Percentiles rank a stretch among this genome's conserved stretches.
Conservation (phyloP, 2,888 invertebrate genomes). For the Ophion costatus region DNA sequence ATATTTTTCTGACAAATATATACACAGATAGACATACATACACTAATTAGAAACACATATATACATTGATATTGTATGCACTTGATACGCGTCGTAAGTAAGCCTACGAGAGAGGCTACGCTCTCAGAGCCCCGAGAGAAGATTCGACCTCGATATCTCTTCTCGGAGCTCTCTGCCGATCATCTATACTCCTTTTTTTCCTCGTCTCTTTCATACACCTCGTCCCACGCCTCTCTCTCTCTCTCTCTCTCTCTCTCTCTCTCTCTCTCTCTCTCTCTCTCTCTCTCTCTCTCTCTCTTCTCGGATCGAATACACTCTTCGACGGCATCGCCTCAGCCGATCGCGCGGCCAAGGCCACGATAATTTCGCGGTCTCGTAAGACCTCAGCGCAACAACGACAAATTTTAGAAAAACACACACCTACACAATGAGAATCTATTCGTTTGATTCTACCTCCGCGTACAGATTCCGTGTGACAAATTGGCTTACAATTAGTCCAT, state of each 20-base stretch:
- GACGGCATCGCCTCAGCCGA: constrained; percentile 37
- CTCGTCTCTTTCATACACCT: constrained; percentile 37
- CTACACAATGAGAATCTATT: background rate
- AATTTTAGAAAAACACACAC: background rate
- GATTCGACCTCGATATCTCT: constrained; percentile 65
- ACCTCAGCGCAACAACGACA: constrained; percentile 5
- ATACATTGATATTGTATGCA: constrained; percentile 1
- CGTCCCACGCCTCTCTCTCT: constrained; percentile 46
- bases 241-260: background rate
- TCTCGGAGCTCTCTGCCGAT: constrained; percentile 52
- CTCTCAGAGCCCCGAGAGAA: constrained; percentile 46
- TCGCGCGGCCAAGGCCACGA: constrained; percentile 55
- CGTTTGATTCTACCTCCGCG: background rate
- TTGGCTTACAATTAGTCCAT: background rate
- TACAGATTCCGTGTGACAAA: background rate
- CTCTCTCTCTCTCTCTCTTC: background rate
- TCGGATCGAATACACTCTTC: constrained; percentile 51
- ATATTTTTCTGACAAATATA: background rate
- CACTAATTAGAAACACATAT: background rate
- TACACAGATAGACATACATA: constrained; percentile 6
- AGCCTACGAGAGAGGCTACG: constrained; percentile 34
- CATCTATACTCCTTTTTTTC: constrained; percentile 44
- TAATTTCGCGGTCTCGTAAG: constrained; percentile 51
- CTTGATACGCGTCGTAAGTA: constrained; percentile 41
- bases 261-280: background rate